Base-by-base conservation (phyloP, 2,888 invertebrate species). In the Atherix ibis region DNA sequence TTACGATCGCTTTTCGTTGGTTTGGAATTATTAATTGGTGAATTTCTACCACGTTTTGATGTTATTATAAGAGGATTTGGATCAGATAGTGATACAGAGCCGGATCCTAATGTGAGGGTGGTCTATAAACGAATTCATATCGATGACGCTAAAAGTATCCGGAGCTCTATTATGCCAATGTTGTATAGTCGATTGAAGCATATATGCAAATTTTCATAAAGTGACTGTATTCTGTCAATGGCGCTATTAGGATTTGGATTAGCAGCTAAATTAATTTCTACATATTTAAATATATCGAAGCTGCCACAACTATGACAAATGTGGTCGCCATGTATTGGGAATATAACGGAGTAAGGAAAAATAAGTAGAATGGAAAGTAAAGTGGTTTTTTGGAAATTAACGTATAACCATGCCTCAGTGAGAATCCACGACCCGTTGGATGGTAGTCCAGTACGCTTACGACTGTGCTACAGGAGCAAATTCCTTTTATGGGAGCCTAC, bases 11-110 rank as follows among this genome's bases (percentile, higher is more conserved):
- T 68, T 1, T 62, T 88, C 10, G 69, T 84, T 9, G 65, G 72
- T 1, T 43, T 78, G 3, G 78, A 79, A 1, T 71, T 89, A 5
- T 68, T 83, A 18, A 63, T 88, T 3, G 85, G 81, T 0, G 84
- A 85, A 57, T 70, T 79, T 0, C 75, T 89, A 1, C 88, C 91
- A 2, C 68, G 78, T 42, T 88, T 91, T 51, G 87, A 88, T 48
- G 64, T 85, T 14, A 78, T 89, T 9, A 73, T 89, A 8, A 89
- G 91, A 1, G 87, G 85, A 4, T 36, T 53, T 8, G 47, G 51
- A 14, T 36, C 45, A 27, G 44, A 49, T 40, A n/a, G 17, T 17
- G 27, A 46, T 44, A 34, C 40, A 41, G 22, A 22, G 6, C n/a
- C 16, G 10, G 24, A 18, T 12, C 17, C 15, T 28, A 15, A 15